These are phyloP conservation scores for Hylaeus volcanicus DNA, from an alignment of 1,140 invertebrate species.

Conservation along the genomic window DNA sequence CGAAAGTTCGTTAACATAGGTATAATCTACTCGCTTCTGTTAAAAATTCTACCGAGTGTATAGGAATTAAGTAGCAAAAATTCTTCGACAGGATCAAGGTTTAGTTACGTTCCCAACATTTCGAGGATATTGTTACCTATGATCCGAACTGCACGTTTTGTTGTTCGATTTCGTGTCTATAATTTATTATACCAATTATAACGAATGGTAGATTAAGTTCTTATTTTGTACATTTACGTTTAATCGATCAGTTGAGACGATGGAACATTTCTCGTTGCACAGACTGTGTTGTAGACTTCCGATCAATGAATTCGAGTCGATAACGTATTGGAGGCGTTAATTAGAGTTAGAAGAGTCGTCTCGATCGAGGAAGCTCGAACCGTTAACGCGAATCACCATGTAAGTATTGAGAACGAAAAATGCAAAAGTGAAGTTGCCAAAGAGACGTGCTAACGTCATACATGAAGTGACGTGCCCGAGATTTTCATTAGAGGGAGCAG, in stretches of 20 bases:
- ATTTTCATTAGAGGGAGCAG: constrained; percentile 37
- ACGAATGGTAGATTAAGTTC: not conserved
- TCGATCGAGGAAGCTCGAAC: constrained; percentile 10
- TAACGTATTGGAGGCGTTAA: not conserved
- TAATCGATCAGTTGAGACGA: constrained; percentile 1
- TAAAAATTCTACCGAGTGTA: not conserved
- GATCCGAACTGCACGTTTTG: not conserved
- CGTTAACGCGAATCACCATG: constrained; percentile 2
- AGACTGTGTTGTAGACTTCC: not conserved
- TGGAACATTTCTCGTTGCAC: not conserved
- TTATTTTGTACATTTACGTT: constrained; percentile 23
- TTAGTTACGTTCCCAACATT: too few relatives aligned
- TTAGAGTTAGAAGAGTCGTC: too few relatives aligned
- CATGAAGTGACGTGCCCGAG: constrained; percentile 33
- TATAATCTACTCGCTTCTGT: not conserved
- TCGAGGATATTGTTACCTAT: not conserved
- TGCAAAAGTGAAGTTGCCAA: constrained; percentile 69
- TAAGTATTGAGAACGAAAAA: constrained; percentile 51
- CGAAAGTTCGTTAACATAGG: not conserved
- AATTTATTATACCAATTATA: constrained; percentile 39
- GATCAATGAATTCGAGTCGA: not conserved
- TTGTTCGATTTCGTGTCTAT: not conserved
- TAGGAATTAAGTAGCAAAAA: not conserved
- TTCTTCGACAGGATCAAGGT: not conserved
- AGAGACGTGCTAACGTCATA: constrained; percentile 60